Evolutionary conservation across 2,888 invertebrate genomes (phyloP).

Genomic region (Leucophora obtusa): DNA sequence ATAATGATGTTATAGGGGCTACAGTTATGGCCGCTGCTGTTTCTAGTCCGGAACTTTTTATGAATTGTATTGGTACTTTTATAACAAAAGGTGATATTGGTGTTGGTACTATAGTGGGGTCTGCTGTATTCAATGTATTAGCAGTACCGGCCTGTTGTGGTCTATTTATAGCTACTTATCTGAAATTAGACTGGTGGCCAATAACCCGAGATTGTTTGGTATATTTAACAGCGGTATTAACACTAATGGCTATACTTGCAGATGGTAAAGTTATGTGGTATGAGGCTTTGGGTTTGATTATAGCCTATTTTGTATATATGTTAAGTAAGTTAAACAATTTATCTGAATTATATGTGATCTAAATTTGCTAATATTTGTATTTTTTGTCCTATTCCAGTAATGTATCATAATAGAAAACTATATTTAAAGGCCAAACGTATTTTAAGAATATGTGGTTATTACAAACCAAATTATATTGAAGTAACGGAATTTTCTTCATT

Average conservation of each 20-base stretch:
- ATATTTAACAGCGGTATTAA: slow-evolving; percentile 88
- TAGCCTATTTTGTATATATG: slow-evolving; percentile 88
- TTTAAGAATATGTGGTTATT: slow-evolving; percentile 54
- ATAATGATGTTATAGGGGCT: slow-evolving; percentile 93
- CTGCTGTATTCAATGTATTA: slow-evolving; percentile 90
- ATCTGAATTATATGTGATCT: neutral
- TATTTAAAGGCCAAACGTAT: slow-evolving; percentile 78
- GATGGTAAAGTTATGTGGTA: slow-evolving; percentile 92
- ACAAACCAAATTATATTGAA: slow-evolving; percentile 77
- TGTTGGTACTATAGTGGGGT: slow-evolving; percentile 89
- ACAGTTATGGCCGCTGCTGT: slow-evolving; percentile 97
- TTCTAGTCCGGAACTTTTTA: slow-evolving; percentile 93
- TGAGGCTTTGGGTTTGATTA: slow-evolving; percentile 87
- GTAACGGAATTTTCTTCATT: slow-evolving; percentile 79
- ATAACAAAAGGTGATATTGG: slow-evolving; percentile 91
- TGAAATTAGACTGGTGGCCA: slow-evolving; percentile 91
- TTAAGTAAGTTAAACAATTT: slow-evolving; percentile 42
- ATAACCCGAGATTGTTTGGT: slow-evolving; percentile 89
- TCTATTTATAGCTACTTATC: slow-evolving; percentile 87
- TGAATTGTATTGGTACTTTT: slow-evolving; percentile 91
- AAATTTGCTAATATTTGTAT: neutral
- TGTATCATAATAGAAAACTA: slow-evolving; percentile 84
- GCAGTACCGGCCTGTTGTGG: slow-evolving; percentile 90
- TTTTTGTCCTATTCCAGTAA: slow-evolving; percentile 82
- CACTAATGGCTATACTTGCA: slow-evolving; percentile 88